Percentiles rank a stretch among this genome's conserved stretches.
These are phyloP conservation scores for Hemibagrus wyckioides DNA, from an alignment of 2,113 vertebrate species.

Conservation along the genomic window DNA sequence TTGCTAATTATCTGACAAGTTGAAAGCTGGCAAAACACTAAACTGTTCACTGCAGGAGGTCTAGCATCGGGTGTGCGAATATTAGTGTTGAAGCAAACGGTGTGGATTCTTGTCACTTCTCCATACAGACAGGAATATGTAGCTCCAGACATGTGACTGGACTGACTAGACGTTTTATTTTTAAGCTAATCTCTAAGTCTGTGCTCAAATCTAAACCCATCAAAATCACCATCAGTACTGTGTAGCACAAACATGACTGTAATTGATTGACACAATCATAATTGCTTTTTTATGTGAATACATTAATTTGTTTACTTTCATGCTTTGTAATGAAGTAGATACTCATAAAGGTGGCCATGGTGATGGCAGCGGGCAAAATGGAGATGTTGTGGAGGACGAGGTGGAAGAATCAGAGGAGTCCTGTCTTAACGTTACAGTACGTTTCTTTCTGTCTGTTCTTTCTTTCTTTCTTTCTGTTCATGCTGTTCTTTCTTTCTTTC, in stretches of 20 bases:
- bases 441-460: neutral
- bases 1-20: neutral
- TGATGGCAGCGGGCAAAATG: conserved; percentile 24
- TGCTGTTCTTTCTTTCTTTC: too few species aligned
- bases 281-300: conserved; percentile 30
- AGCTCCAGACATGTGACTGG: neutral
- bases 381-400: conserved; percentile 29
- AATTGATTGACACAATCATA: neutral
- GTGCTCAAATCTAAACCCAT: neutral
- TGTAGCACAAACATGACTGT: neutral
- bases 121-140: neutral
- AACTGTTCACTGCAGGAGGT: neutral
- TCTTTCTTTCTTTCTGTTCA: too few species aligned
- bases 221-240: neutral
- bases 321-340: conserved; percentile 2
- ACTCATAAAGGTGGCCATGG: conserved; percentile 30
- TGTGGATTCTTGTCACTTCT: neutral
- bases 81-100: neutral
- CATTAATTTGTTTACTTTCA: neutral
- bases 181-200: neutral
- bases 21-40: neutral
- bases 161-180: too few species aligned
- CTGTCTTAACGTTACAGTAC: conserved; percentile 44
- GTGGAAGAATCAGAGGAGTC: conserved; percentile 6
- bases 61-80: neutral